Evolutionary conservation across 2,797 vertebrate species (phyloP).

Genomic region (Poeciliopsis presidionis): DNA sequence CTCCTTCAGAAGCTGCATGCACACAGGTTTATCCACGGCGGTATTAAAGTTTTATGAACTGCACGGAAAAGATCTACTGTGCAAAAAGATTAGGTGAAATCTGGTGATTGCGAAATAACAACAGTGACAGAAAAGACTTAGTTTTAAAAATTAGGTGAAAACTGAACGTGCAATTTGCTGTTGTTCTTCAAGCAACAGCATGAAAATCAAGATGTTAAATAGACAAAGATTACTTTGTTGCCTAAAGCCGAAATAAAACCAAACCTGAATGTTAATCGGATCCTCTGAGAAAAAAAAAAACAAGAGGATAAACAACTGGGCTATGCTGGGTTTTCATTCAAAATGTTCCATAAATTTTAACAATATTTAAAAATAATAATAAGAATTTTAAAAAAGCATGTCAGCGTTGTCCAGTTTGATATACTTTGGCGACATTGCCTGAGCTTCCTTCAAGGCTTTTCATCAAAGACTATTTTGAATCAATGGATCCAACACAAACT

Average conservation of each 20-base stretch:
- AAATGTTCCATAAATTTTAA: not conserved
- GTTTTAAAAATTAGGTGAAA: conserved; percentile 15
- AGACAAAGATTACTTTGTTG: conserved; percentile 58
- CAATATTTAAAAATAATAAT: not conserved
- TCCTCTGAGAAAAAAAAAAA: conserved; percentile 52
- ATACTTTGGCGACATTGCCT: not conserved
- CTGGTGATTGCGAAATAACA: conserved; percentile 36
- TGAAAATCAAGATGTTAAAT: conserved; percentile 39
- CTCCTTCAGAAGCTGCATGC: conserved; percentile 15
- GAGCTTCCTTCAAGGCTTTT: not conserved
- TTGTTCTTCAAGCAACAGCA: conserved; percentile 21
- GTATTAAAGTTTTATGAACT: conserved; percentile 16
- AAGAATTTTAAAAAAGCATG: not conserved
- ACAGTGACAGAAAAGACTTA: conserved; percentile 5
- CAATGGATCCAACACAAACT: not conserved
- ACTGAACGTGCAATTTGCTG: conserved; percentile 17
- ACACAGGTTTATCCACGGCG: conserved; percentile 1
- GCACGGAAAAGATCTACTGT: conserved; percentile 34
- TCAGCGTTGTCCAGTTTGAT: not conserved
- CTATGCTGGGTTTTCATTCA: conserved; percentile 13
- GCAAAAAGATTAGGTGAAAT: conserved; percentile 33
- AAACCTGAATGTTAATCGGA: conserved; percentile 69
- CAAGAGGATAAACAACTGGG: conserved; percentile 71
- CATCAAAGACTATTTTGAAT: not conserved
- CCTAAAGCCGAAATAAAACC: conserved; percentile 59